A percentile compares a stretch with the other conserved stretches of the same genome.
phyloP scores from a whole-genome alignment of 1,140 invertebrate species.

The Belonocnema kinseyi region DNA sequence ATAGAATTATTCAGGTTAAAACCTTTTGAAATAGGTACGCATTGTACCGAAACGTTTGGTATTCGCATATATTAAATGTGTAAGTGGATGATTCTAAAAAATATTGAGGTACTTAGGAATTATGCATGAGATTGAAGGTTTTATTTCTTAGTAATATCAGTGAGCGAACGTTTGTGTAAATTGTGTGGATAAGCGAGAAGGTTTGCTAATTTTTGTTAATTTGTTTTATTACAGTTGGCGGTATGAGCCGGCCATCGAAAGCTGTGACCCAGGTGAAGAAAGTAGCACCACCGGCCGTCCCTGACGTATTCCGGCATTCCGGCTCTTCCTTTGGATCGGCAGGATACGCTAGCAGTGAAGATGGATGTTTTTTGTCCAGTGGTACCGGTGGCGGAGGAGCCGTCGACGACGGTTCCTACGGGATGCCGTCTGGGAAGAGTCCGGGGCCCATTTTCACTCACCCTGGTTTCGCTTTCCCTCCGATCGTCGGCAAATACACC shows the following conservation, averaged over 20 bases:
- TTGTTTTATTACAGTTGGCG: conserved; percentile 80
- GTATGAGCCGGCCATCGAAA: conserved; percentile 87
- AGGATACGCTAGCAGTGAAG: conserved; percentile 85
- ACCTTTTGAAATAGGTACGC: too few species aligned
- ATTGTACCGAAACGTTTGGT: too few species aligned
- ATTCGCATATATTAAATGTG: too few species aligned
- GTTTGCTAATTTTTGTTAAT: neutral
- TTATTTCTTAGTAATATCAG: too few species aligned
- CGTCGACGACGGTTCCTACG: conserved; percentile 70
- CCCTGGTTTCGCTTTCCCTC: conserved; percentile 77
- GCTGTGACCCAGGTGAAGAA: conserved; percentile 86
- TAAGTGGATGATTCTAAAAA: too few species aligned
- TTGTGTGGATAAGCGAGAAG: neutral
- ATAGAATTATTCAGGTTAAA: too few species aligned
- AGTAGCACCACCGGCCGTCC: conserved; percentile 88
- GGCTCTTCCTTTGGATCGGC: conserved; percentile 84
- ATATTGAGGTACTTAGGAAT: too few species aligned
- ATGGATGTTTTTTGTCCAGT: conserved; percentile 76
- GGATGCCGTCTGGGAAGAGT: conserved; percentile 76
- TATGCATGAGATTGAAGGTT: too few species aligned
- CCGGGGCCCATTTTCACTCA: conserved; percentile 77
- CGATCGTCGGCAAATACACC: conserved; percentile 72
- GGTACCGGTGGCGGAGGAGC: conserved; percentile 45
- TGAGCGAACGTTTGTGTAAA: too few species aligned
- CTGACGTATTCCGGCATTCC: conserved; percentile 85